Evolutionary conservation across 2,113 vertebrate species (phyloP).

Genomic region (Brachirus orientalis): DNA sequence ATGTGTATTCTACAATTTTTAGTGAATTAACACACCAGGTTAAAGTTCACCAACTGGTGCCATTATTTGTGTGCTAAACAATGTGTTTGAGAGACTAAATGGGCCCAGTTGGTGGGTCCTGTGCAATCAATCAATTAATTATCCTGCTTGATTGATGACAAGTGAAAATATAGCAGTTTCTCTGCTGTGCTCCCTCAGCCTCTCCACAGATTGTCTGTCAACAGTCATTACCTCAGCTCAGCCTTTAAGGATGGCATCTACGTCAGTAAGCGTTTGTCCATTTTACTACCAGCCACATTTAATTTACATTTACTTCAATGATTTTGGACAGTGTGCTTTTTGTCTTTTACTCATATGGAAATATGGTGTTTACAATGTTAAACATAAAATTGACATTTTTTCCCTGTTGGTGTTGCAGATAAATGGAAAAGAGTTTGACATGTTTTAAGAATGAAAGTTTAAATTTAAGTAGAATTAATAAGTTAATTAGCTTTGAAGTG

Average conservation of each 20-base stretch:
- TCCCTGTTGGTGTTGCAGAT: too few relatives aligned
- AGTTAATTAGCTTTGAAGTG: too few relatives aligned
- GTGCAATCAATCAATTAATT: slow-evolving; percentile 35
- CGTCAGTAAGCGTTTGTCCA: background rate
- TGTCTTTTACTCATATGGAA: background rate
- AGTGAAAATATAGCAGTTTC: slow-evolving; percentile 19
- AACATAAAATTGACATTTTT: background rate
- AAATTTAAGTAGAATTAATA: too few relatives aligned
- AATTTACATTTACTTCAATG: background rate
- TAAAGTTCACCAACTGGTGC: background rate
- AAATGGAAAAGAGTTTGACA: too few relatives aligned
- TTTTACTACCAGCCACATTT: background rate
- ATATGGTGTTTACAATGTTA: background rate
- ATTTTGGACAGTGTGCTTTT: background rate
- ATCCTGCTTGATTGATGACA: slow-evolving; percentile 36
- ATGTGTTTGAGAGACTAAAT: background rate
- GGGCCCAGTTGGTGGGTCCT: slow-evolving; percentile 5
- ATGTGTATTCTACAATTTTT: too few relatives aligned
- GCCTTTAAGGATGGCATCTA: slow-evolving; percentile 1
- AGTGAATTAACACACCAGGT: too few relatives aligned
- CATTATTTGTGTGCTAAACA: slow-evolving; percentile 4
- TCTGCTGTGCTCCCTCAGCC: background rate
- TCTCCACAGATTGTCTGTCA: slow-evolving; percentile 5
- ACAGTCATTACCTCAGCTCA: slow-evolving; percentile 18
- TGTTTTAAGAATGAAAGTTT: too few relatives aligned